phyloP scores from a whole-genome alignment of 2,113 vertebrate species.

The Zosterops japonicus region DNA sequence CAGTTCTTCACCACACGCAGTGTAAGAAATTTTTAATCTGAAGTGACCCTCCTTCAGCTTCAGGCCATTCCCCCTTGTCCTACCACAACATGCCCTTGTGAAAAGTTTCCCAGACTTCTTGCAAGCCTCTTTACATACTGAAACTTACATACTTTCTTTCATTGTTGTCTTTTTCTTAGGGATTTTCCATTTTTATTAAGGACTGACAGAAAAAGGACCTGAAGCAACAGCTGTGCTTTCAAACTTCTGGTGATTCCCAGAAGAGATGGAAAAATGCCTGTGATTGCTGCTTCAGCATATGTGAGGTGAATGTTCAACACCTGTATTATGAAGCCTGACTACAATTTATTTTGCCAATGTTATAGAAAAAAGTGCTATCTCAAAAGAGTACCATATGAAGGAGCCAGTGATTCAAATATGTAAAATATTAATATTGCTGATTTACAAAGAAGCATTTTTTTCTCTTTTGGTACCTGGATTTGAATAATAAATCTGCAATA shows the following conservation, averaged over 20 bases:
- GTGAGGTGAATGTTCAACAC: constrained; percentile 7
- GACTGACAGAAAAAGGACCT: not conserved
- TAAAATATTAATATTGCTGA: constrained; percentile 53
- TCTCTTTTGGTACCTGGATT: not conserved
- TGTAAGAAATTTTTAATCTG: not conserved
- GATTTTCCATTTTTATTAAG: not conserved
- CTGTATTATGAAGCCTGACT: constrained; percentile 14
- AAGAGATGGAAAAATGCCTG: not conserved
- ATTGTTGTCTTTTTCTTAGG: not conserved
- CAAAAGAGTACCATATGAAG: constrained; percentile 34
- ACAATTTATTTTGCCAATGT: constrained; percentile 62
- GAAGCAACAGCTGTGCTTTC: constrained; percentile 27
- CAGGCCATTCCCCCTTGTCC: not conserved
- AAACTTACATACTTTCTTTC: not conserved
- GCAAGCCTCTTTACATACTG: not conserved
- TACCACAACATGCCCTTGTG: not conserved
- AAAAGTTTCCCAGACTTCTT: not conserved
- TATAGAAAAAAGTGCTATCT: not conserved
- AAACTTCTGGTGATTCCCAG: not conserved
- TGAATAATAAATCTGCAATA: not conserved
- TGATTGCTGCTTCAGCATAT: constrained; percentile 19
- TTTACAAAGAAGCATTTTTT: constrained; percentile 29
- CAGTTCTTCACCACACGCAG: not conserved
- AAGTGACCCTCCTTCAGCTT: not conserved
- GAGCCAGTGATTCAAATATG: constrained; percentile 51